These are phyloP conservation scores for Decapterus maruadsi DNA, from an alignment of 2,797 vertebrate species.

Conservation along the genomic window DNA sequence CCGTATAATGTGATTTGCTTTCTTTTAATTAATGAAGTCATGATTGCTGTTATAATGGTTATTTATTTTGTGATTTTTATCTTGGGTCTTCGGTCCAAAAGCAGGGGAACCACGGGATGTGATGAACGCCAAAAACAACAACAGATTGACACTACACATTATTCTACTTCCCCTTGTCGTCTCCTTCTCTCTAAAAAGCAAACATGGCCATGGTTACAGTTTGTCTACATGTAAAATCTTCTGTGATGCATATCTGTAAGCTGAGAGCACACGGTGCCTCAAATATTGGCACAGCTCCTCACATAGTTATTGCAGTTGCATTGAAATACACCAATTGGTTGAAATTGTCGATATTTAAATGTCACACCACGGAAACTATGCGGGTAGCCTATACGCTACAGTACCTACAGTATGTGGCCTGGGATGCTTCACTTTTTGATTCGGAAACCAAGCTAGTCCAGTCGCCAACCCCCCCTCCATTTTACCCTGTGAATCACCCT, in stretches of 20 bases:
- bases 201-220: constrained; percentile 43
- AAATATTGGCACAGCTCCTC: constrained; percentile 13
- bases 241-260: constrained; percentile 13
- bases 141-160: constrained; percentile 36
- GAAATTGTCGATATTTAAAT: neutral
- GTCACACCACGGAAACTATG: neutral
- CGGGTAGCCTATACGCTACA: neutral
- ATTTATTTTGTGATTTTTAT: constrained; percentile 41
- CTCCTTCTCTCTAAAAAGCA: constrained; percentile 32
- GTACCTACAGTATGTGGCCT: constrained; percentile 22
- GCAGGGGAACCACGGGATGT: constrained; percentile 44
- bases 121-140: constrained; percentile 55
- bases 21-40: constrained; percentile 38
- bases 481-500: constrained; percentile 76
- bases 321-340: neutral
- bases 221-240: constrained; percentile 28
- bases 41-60: neutral
- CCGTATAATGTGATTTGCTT: constrained; percentile 19
- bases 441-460: constrained; percentile 41
- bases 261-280: constrained; percentile 27
- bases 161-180: constrained; percentile 28
- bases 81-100: constrained; percentile 1
- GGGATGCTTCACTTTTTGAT: constrained; percentile 31
- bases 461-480: constrained; percentile 57
- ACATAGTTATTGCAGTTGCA: constrained; percentile 9